Conservation (phyloP, 2,888 invertebrate species). For the Nomada fucata region DNA sequence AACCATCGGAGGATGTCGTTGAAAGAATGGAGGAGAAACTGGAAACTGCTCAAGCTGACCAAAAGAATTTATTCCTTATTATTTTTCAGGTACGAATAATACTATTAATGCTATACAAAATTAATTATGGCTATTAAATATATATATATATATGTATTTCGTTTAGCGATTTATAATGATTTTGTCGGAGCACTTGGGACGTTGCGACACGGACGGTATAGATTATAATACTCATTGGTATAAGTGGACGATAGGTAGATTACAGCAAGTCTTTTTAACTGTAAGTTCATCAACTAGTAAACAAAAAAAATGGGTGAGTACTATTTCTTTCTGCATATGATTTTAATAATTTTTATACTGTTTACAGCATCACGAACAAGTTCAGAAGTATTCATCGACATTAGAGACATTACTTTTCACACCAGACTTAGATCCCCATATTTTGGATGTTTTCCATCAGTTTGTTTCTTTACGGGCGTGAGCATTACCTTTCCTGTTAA, state of each 20-base stretch:
- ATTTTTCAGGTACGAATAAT: constrained; percentile 91
- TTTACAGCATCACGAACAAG: constrained; percentile 98
- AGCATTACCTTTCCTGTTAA: constrained; percentile 24
- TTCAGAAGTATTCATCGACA: constrained; percentile 97
- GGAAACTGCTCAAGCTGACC: constrained; percentile 97
- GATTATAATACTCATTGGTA: constrained; percentile 98
- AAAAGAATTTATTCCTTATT: constrained; percentile 97
- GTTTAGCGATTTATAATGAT: constrained; percentile 97
- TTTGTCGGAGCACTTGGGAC: constrained; percentile 96
- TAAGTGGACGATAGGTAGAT: constrained; percentile 96
- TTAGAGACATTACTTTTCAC: constrained; percentile 98
- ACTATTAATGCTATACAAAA: not conserved
- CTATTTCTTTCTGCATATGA: not conserved
- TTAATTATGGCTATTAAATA: not conserved
- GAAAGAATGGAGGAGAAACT: constrained; percentile 98
- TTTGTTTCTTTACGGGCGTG: constrained; percentile 95
- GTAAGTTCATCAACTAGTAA: constrained; percentile 85
- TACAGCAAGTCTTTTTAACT: constrained; percentile 97
- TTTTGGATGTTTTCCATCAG: constrained; percentile 98
- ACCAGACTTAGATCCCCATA: constrained; percentile 97
- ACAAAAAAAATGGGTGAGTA: not conserved
- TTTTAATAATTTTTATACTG: constrained; percentile 58
- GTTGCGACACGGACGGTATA: constrained; percentile 96
- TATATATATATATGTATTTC: not conserved
- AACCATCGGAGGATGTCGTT: constrained; percentile 93